Percentiles rank a stretch among this genome's conserved stretches.
Evolutionary conservation across 2,888 invertebrate genomes (phyloP).

Genomic region (Chesias legatella): DNA sequence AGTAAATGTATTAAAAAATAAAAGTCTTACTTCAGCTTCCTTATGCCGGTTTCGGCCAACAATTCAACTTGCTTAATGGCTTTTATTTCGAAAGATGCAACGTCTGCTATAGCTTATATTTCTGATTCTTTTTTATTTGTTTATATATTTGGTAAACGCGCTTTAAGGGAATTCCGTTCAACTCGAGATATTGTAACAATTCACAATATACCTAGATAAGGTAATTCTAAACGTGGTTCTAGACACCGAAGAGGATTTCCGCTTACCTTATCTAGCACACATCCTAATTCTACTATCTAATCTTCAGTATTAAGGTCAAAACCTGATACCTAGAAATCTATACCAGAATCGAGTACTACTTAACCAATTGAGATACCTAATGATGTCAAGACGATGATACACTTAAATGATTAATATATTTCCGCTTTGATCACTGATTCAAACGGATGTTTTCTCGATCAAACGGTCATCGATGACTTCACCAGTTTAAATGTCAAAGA

Average conservation of each 20-base stretch:
- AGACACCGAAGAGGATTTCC: conserved; percentile 20
- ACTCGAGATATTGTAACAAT: neutral
- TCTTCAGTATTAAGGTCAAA: conserved; percentile 23
- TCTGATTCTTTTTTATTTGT: neutral
- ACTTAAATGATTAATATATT: conserved; percentile 1
- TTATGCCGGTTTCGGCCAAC: conserved; percentile 41
- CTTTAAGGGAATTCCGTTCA: neutral
- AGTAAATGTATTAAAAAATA: conserved; percentile 57
- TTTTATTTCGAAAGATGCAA: conserved; percentile 6
- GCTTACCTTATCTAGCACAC: conserved; percentile 22
- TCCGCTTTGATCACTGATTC: conserved; percentile 9
- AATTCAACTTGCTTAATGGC: conserved; percentile 11
- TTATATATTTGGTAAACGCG: neutral
- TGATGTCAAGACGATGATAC: neutral
- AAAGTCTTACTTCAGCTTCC: conserved; percentile 57
- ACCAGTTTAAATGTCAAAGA: conserved; percentile 32
- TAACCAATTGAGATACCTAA: too few species aligned
- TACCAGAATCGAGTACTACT: conserved; percentile 3
- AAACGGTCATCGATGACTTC: conserved; percentile 26
- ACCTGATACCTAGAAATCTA: conserved; percentile 18
- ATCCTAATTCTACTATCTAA: conserved; percentile 22
- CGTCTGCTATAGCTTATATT: conserved; percentile 3
- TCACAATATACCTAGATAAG: conserved; percentile 2
- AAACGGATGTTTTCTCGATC: conserved; percentile 11
- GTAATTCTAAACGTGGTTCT: conserved; percentile 10